A percentile compares a stretch with the other conserved stretches of the same genome.
Conservation (phyloP, 2,888 invertebrate species). For the Eupithecia inturbata region DNA sequence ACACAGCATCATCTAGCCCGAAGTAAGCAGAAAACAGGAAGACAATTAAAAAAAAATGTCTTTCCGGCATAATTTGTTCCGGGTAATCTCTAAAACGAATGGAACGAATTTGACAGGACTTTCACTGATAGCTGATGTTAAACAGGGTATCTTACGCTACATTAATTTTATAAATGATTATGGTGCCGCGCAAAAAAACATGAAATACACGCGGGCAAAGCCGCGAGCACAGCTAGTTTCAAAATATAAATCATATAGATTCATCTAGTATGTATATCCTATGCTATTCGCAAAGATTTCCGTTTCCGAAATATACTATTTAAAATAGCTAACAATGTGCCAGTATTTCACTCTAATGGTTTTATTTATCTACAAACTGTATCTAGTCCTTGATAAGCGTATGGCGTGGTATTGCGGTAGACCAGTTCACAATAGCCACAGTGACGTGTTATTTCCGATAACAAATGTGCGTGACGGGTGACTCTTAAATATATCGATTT, state of each 20-base stretch:
- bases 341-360: not conserved
- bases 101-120: no score
- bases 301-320: not conserved
- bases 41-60: no score
- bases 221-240: not conserved
- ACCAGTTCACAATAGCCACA: not conserved
- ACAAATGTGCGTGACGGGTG: constrained; percentile 25
- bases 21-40: no score
- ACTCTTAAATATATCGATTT: constrained; percentile 17
- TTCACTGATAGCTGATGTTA: no score
- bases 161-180: no score
- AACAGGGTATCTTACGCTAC: no score
- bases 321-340: not conserved
- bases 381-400: constrained; percentile 18
- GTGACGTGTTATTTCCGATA: constrained; percentile 28
- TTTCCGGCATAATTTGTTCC: no score
- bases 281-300: not conserved
- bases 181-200: no score
- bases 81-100: no score
- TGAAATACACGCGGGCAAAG: no score
- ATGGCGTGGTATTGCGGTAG: constrained; percentile 14
- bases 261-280: not conserved
- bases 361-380: not conserved
- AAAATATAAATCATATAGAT: not conserved
- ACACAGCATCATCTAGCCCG: not conserved